phyloP scores from a whole-genome alignment of 2,797 vertebrate genomes.

The Lepilemur ruficaudatus region DNA sequence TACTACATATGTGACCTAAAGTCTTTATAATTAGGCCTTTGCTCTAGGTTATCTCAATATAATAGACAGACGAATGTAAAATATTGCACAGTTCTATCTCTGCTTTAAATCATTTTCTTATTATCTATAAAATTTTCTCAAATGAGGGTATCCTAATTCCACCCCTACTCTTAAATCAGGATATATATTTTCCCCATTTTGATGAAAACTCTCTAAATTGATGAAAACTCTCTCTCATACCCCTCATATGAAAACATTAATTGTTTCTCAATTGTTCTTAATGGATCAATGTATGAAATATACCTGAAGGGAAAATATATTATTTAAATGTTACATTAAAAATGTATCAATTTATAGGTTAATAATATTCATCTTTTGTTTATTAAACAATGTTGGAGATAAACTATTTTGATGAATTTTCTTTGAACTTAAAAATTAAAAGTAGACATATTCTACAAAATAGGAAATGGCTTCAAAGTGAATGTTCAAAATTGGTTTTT shows the following conservation, averaged over 20 bases:
- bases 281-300: not conserved
- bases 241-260: not conserved
- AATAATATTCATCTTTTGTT: not conserved
- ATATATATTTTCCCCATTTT: not conserved
- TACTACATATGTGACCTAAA: not conserved
- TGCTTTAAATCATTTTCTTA: not conserved
- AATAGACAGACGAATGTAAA: not conserved
- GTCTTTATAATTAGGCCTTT: not conserved
- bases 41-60: not conserved
- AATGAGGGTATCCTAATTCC: not conserved
- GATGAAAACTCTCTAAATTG: not conserved
- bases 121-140: not conserved
- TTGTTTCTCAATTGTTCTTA: not conserved
- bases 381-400: not conserved
- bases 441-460: not conserved
- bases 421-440: not conserved
- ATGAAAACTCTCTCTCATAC: not conserved
- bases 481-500: not conserved
- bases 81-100: not conserved
- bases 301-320: not conserved
- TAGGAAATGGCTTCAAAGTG: not conserved
- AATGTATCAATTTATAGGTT: not conserved
- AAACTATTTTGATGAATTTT: not conserved
- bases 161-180: not conserved
- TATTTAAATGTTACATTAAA: not conserved